A percentile compares a stretch with the other conserved stretches of the same genome.
Evolutionary conservation across 1,140 invertebrate genomes (phyloP).

Genomic region (Eciton burchellii): DNA sequence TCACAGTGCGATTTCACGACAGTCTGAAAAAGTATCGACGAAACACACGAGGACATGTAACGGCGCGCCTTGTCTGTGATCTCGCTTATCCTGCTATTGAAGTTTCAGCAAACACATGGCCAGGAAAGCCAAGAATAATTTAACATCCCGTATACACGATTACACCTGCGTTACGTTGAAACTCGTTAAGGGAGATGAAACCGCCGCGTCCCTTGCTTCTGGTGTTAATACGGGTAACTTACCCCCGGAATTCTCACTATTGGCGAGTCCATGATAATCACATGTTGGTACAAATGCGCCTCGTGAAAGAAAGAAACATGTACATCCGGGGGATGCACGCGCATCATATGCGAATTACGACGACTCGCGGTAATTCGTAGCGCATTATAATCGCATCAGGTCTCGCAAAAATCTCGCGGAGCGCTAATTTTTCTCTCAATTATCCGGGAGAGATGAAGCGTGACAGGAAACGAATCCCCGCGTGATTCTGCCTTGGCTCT

Average conservation of each 20-base stretch:
- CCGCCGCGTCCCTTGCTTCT: constrained; percentile 24
- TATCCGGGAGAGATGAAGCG: background rate
- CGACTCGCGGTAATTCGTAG: background rate
- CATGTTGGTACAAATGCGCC: constrained; percentile 15
- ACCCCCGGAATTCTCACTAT: constrained; percentile 10
- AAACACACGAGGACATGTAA: background rate
- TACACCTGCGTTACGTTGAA: constrained; percentile 36
- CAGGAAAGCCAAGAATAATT: constrained; percentile 35
- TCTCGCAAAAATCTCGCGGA: constrained; percentile 1
- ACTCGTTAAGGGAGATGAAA: constrained; percentile 21
- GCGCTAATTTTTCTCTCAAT: constrained; percentile 30
- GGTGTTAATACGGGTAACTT: constrained; percentile 33
- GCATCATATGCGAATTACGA: background rate
- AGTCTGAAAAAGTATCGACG: background rate
- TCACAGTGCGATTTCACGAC: background rate
- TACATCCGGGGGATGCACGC: background rate
- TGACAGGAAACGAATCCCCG: background rate
- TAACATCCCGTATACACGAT: constrained; percentile 33
- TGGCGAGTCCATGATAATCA: constrained; percentile 24
- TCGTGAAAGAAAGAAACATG: background rate
- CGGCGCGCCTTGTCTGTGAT: background rate
- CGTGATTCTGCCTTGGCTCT: background rate
- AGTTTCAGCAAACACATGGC: background rate
- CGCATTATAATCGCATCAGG: background rate
- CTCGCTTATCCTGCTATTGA: constrained; percentile 11